Evolutionary conservation across 2,113 vertebrate species (phyloP).

Genomic region (Ctenomys sociabilis): DNA sequence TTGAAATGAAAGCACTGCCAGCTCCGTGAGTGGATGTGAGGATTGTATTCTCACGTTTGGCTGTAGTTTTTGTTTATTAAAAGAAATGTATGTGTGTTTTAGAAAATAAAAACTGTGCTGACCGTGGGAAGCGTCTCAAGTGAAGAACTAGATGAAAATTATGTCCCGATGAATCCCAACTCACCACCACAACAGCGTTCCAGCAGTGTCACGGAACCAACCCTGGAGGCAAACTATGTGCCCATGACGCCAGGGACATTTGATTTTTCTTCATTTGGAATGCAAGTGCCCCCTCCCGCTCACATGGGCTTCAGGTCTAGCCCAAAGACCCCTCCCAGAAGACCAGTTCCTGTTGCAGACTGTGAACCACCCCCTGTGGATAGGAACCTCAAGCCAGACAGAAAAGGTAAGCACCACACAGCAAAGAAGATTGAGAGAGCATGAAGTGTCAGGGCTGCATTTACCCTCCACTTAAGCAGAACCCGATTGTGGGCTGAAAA

Average conservation of each 20-base stretch:
- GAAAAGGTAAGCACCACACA: constrained; percentile 94
- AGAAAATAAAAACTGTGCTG: constrained; percentile 98
- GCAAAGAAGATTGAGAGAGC: not conserved
- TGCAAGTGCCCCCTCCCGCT: constrained; percentile 98
- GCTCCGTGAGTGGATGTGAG: constrained; percentile 38
- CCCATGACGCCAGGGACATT: constrained; percentile 98
- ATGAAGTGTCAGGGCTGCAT: not conserved
- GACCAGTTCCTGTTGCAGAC: constrained; percentile 91
- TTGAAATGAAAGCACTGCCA: not conserved
- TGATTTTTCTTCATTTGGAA: constrained; percentile 97
- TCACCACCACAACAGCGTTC: constrained; percentile 96
- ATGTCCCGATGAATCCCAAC: constrained; percentile 98
- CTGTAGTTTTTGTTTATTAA: constrained; percentile 80
- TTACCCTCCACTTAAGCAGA: not conserved
- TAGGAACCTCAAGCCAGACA: constrained; percentile 98
- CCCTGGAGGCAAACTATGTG: constrained; percentile 97
- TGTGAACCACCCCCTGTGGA: constrained; percentile 98
- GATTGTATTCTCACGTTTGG: constrained; percentile 74
- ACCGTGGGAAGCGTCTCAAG: constrained; percentile 92
- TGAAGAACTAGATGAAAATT: constrained; percentile 98
- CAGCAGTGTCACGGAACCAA: constrained; percentile 93
- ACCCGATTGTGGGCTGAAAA: not conserved
- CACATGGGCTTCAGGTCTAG: constrained; percentile 99
- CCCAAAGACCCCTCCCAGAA: constrained; percentile 96
- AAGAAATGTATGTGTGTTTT: constrained; percentile 84